Conservation (phyloP, 2,888 invertebrate species). For the Drosophila birchii region DNA sequence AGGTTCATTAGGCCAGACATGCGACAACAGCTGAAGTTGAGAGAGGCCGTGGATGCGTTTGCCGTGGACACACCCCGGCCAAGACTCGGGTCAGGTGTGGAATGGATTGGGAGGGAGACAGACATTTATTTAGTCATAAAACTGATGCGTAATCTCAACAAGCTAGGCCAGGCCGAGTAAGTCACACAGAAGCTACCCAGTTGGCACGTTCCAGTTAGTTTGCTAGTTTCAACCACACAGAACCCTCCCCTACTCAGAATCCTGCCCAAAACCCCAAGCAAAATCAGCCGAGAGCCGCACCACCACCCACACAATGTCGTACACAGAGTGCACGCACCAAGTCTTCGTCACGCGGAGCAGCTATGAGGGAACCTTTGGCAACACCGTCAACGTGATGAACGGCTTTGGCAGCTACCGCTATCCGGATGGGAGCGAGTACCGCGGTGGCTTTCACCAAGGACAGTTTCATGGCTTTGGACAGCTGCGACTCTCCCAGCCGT, state of each 20-base stretch:
- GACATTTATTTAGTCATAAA: constrained; percentile 70
- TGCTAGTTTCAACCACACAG: constrained; percentile 17
- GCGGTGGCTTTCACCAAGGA: constrained; percentile 86
- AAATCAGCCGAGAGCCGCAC: too few relatives aligned
- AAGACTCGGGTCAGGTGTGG: constrained; percentile 11
- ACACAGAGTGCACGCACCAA: constrained; percentile 2
- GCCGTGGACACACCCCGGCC: constrained; percentile 16
- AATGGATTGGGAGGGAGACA: neutral
- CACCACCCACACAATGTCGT: constrained; percentile 18
- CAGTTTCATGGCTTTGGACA: constrained; percentile 86
- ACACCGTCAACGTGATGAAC: constrained; percentile 86
- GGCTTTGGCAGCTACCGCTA: constrained; percentile 87
- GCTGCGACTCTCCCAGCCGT: constrained; percentile 63
- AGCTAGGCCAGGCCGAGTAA: constrained; percentile 45
- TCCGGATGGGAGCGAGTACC: constrained; percentile 88
- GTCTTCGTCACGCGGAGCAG: constrained; percentile 85
- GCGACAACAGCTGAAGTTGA: constrained; percentile 40
- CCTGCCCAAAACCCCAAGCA: too few relatives aligned
- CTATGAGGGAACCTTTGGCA: constrained; percentile 87
- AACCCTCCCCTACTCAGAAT: too few relatives aligned
- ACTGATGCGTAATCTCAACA: constrained; percentile 68
- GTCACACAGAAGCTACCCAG: constrained; percentile 32
- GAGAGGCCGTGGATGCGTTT: constrained; percentile 5
- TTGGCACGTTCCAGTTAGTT: constrained; percentile 32
- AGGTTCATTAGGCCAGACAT: constrained; percentile 46